Conservation (phyloP, 2,113 vertebrate genomes). For the Xiphorhynchus elegans region DNA sequence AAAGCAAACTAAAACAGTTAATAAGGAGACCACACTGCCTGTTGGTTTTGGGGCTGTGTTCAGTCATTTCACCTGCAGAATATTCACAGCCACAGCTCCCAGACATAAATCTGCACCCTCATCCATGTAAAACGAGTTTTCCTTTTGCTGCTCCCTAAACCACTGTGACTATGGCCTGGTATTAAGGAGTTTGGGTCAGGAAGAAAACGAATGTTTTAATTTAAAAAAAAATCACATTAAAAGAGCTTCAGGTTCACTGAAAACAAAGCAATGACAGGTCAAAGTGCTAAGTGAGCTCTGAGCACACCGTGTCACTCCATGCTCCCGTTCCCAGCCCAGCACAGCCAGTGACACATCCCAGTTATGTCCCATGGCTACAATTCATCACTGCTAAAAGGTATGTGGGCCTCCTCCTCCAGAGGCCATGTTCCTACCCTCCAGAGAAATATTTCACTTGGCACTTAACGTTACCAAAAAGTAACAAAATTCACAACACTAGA, state of each 20-base stretch:
- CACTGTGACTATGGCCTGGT: not conserved
- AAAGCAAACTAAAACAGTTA: not conserved
- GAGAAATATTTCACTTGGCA: constrained; percentile 57
- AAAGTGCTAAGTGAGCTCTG: not conserved
- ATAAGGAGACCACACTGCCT: not conserved
- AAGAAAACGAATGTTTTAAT: not conserved
- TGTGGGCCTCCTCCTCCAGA: not conserved
- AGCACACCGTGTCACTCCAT: not conserved
- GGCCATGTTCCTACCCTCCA: not conserved
- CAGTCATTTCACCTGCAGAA: fast-evolving
- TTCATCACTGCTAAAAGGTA: not conserved
- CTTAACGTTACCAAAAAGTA: constrained; percentile 59
- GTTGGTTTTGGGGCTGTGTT: not conserved
- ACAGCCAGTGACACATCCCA: not conserved
- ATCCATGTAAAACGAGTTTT: not conserved
- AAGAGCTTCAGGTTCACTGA: constrained; percentile 4
- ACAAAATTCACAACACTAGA: not conserved
- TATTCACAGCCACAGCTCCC: not conserved
- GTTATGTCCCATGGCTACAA: not conserved
- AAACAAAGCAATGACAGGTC: constrained; percentile 44
- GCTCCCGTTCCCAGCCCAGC: not conserved
- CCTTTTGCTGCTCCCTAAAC: not conserved
- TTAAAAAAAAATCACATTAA: constrained; percentile 10
- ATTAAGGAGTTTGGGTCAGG: not conserved
- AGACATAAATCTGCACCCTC: not conserved